Base-by-base conservation (phyloP, 1,140 invertebrate species). In the Drusus annulatus region DNA sequence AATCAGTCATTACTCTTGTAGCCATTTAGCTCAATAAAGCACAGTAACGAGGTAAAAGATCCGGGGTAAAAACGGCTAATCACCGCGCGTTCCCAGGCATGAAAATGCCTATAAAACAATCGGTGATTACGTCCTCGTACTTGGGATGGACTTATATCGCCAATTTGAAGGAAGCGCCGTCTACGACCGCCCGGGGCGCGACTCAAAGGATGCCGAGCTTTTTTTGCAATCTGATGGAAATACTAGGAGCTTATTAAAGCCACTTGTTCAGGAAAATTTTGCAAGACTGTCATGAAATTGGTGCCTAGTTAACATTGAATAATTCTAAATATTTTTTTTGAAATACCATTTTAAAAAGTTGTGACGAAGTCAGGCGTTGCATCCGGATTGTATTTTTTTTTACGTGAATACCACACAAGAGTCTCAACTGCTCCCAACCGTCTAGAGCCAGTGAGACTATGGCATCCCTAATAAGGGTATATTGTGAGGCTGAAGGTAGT, bases 141-240 rank as follows among this genome's bases (percentile, higher is more conserved):
- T 23, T n/a, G 36, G 8, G 10, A 13, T 45, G 36, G 36, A 45
- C 36, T 45, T 45, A 16, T 63, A 21, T 36, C 63, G 31, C n/a
- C 63, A 36, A 63, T 63, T 63, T 63, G 60, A 63, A 19, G 60
- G 0, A 25, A 69, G 65, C 69, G 69, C 10, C 69, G 69, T 23
- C 69, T 52, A 50, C 23, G 69, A 25, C 69, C 69, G 16, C 69
- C 69, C 25, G 69, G 51, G 50, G 69, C 13, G n/a, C 10, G 69
- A 17, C 45, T 52, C 69, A 73, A 76, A 80, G 25, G 69, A 25
- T 56, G 60, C 79, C 81, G 79, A 17, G 6, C n/a, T 58, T 82
- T 73, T 82, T 83, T 76, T 76, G 25, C 60, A 65, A 50, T 78
- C 80, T 60, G 71, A 75, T 65, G 81, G 73, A 68, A 80, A 82